Evolutionary conservation across 2,797 vertebrate species (phyloP), one percentile per base, ranked within the genome.

Genomic region (Vespertilio murinus): DNA sequence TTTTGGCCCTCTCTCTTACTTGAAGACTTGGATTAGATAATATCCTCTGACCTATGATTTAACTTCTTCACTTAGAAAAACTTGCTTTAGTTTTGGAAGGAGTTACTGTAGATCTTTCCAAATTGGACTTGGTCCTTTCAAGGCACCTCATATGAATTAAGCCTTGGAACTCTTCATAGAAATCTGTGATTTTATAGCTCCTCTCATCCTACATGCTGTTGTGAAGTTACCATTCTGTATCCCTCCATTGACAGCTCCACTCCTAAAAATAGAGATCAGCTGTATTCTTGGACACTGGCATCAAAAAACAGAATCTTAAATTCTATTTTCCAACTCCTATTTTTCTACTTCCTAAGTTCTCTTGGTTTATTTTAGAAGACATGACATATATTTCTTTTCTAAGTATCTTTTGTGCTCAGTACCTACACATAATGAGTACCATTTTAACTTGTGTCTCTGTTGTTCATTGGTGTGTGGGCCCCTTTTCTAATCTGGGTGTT

Each of bases 231-330:
- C 83, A 78, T 86, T 82, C 84, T 95, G 88, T 83, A 94, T 96
- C 28, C n/a, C 47, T 96, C 82, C 84, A 18, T 65, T 95, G 94
- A 94, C 94, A 97, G 84, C 33, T 93, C 88, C 22, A 59, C 25
- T 97, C 92, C 95, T 95, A 96, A 96, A 96, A 97, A 97, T 92
- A 97, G 52, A 94, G 42, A 94, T 90, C 77, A 88, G 78, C 42
- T 95, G 35, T 97, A 94, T 96, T 97, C 94, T 70, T 96, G 88
- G 94, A 93, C 82, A 93, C 70, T 73, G 65, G 59, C 47, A 56
- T 94, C 47, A 88, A 83, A 93, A 81, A 90, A 69, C 88, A 93
- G 90, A 92, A 83, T 94, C 91, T 93, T 65, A 95, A 85, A 94
- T 90, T 92, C 88, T 52, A 64, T 25, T 49, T 93, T 94, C 86